Evolutionary conservation across 1,140 invertebrate genomes (phyloP).

Genomic region (Lepidotrigona ventralis): DNA sequence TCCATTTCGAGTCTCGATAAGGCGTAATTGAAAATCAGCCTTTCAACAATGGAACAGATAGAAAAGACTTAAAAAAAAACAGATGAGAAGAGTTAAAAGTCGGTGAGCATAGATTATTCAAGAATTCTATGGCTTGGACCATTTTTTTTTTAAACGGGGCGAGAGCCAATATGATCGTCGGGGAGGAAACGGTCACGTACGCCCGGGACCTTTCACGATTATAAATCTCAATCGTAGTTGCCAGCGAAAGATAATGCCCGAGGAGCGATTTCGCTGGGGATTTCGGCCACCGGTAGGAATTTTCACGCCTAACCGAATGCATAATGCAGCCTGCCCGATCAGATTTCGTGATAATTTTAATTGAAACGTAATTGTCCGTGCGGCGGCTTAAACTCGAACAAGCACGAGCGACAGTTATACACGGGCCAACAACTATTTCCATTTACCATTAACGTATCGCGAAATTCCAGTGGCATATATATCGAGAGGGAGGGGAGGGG

Average conservation of each 20-base stretch:
- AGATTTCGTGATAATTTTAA: slow-evolving; percentile 32
- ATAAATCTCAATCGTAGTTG: slow-evolving; percentile 8
- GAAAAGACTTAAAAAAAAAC: not conserved
- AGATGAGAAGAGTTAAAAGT: not conserved
- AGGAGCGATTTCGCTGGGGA: no score
- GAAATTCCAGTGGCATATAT: slow-evolving; percentile 9
- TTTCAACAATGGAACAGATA: not conserved
- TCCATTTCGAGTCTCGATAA: no score
- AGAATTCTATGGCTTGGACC: slow-evolving; percentile 12
- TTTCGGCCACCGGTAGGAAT: not conserved
- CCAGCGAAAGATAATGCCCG: not conserved
- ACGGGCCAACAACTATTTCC: slow-evolving; percentile 3
- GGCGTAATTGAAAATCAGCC: not conserved
- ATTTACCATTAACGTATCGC: slow-evolving; percentile 9
- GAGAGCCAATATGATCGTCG: not conserved
- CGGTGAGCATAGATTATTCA: not conserved
- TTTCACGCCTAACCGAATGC: not conserved
- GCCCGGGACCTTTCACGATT: not conserved
- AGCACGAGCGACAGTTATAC: not conserved
- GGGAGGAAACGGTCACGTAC: not conserved
- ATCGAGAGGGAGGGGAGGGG: no score
- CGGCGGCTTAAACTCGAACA: not conserved
- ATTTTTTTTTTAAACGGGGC: not conserved
- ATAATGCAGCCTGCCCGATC: not conserved
- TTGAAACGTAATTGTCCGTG: slow-evolving; percentile 37